Evolutionary conservation across 2,888 invertebrate genomes (phyloP), one percentile per base, ranked within the genome.

Genomic region (Pyrocoelia pectoralis): DNA sequence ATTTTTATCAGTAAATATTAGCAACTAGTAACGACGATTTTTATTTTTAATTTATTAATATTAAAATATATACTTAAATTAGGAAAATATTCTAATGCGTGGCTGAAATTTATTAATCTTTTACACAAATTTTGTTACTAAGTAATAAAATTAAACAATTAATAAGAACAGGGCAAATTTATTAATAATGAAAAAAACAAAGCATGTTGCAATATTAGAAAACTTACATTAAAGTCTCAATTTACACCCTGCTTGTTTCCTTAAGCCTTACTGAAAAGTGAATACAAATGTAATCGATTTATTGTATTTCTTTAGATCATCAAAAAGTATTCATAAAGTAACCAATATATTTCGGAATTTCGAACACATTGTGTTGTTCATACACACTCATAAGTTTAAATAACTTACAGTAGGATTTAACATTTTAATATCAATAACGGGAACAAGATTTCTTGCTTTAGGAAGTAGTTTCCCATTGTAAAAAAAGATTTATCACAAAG

Each of bases 171-270:
- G 48, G 48, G 56, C 48, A 13, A 33, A 33, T 33, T 18, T 56
- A 56, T 56, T 56, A 56, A 56, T 56, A 14, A 17, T 48, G 28
- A 33, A n/a, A 56, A 56, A 56, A 52, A 52, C 56, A 56, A 56
- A 56, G 56, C 56, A 17, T 56, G 56, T 28, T 56, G 46, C 48
- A 46, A 48, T 29, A 56, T 15, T 56, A 13, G 24, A 13, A 46
- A 17, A 56, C 56, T 56, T 56, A 56, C 56, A 24, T 56, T 12
- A 29, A 46, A 33, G 17, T 48, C 48, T 56, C 17, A 56, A 56
- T 28, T 46, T 55, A 55, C 55, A 56, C 56, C 56, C 48, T 48
- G 48, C 48, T 43, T 56, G 56, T 56, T 56, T 46, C 14, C 10
- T n/a, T 46, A 56, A 46, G 48, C 13, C 28, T 56, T 56, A 56